Conservation (phyloP, 2,888 invertebrate genomes). For the Nomada ferruginata region DNA sequence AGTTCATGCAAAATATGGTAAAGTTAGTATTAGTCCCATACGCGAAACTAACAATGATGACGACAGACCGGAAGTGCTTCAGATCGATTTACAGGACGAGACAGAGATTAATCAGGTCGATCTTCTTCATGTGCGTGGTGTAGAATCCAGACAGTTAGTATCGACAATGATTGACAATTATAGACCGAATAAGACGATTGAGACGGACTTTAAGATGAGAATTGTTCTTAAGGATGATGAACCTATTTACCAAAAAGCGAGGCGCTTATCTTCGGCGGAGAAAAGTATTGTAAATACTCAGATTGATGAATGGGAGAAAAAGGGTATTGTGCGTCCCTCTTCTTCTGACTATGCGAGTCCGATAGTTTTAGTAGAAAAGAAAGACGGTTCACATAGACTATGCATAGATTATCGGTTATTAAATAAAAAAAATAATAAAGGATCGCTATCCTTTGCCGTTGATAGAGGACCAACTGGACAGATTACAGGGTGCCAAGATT, state of each 20-base stretch:
- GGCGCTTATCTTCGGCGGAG: not conserved
- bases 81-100: not conserved
- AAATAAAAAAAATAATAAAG: not conserved
- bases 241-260: not conserved
- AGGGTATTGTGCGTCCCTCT: conserved; percentile 6
- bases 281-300: not conserved
- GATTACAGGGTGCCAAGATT: conserved; percentile 14
- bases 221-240: not conserved
- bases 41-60: too few relatives aligned
- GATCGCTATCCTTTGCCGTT: not conserved
- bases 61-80: too few relatives aligned
- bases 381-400: not conserved
- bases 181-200: not conserved
- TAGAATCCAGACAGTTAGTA: too few relatives aligned
- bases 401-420: not conserved
- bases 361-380: not conserved
- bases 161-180: not conserved
- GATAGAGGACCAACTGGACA: conserved; percentile 52
- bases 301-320: not conserved
- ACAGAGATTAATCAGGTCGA: too few relatives aligned
- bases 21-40: not conserved
- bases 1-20: not conserved
- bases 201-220: not conserved
- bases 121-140: too few relatives aligned
- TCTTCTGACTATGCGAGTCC: conserved; percentile 1